Conservation (phyloP, 2,797 vertebrate genomes). For the Petrocephalus schoutedeni region DNA sequence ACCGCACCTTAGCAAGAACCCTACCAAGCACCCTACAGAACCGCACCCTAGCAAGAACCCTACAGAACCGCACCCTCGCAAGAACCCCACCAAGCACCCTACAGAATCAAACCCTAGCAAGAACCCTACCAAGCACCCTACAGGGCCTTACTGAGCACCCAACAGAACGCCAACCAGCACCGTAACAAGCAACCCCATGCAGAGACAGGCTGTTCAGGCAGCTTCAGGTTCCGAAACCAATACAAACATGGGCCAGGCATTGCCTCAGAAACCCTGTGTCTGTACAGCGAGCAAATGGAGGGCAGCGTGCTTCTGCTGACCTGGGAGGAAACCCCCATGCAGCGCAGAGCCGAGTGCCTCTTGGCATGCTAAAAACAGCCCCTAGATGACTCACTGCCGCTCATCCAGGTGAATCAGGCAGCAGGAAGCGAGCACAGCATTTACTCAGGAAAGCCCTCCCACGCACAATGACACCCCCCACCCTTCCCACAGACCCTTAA, state of each 20-base stretch:
- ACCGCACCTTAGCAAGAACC: too few relatives aligned
- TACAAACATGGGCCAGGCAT: not conserved
- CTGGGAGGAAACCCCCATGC: not conserved
- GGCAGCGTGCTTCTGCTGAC: not conserved
- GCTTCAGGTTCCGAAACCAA: not conserved
- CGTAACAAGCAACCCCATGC: not conserved
- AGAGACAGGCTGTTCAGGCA: not conserved
- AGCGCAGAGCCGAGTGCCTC: not conserved
- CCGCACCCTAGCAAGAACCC: too few relatives aligned
- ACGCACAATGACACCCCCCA: not conserved
- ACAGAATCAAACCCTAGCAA: too few relatives aligned
- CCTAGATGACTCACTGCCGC: not conserved
- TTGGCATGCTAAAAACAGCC: not conserved
- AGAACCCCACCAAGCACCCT: too few relatives aligned
- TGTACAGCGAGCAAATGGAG: not conserved
- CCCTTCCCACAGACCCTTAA: not conserved
- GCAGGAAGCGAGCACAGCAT: not conserved
- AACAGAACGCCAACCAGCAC: too few relatives aligned
- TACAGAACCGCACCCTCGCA: too few relatives aligned
- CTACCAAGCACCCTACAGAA: too few relatives aligned
- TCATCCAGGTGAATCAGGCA: slow-evolving; percentile 1
- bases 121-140: too few relatives aligned
- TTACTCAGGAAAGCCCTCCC: slow-evolving; percentile 5
- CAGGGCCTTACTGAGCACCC: too few relatives aligned
- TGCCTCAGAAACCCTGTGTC: not conserved